These are phyloP conservation scores for Limenitis arthemis DNA, from an alignment of 2,888 invertebrate species.

Conservation along the genomic window DNA sequence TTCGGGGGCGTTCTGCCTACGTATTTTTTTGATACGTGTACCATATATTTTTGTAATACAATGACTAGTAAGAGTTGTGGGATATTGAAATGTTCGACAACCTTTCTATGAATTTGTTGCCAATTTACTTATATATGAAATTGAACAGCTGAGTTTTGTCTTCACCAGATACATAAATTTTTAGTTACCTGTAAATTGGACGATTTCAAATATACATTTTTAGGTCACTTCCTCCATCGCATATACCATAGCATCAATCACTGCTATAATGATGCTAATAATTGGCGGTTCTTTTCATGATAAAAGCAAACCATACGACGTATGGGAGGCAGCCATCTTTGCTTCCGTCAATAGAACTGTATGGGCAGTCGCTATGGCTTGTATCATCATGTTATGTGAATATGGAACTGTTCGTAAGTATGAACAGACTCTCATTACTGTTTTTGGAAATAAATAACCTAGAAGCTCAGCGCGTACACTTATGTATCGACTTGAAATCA, in stretches of 20 bases:
- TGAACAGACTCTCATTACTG: background rate
- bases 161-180: too few species aligned
- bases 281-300: constrained; percentile 4
- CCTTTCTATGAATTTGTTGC: background rate
- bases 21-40: too few species aligned
- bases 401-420: constrained; percentile 37
- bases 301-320: constrained; percentile 18
- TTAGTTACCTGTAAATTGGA: too few species aligned
- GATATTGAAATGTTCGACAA: too few species aligned
- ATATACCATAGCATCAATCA: background rate
- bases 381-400: constrained; percentile 30
- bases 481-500: too few species aligned
- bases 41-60: too few species aligned
- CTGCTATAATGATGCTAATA: background rate
- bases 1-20: too few species aligned
- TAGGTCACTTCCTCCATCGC: constrained; percentile 5
- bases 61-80: too few species aligned
- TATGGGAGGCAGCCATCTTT: constrained; percentile 19
- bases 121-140: background rate
- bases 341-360: constrained; percentile 24
- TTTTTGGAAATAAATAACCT: too few species aligned
- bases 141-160: too few species aligned
- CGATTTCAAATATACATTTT: background rate
- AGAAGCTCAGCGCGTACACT: too few species aligned
- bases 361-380: constrained; percentile 28